A percentile compares a stretch with the other conserved stretches of the same genome.
These are phyloP conservation scores for Psococerastis gibbosa DNA, from an alignment of 2,888 invertebrate species.

Conservation along the genomic window DNA sequence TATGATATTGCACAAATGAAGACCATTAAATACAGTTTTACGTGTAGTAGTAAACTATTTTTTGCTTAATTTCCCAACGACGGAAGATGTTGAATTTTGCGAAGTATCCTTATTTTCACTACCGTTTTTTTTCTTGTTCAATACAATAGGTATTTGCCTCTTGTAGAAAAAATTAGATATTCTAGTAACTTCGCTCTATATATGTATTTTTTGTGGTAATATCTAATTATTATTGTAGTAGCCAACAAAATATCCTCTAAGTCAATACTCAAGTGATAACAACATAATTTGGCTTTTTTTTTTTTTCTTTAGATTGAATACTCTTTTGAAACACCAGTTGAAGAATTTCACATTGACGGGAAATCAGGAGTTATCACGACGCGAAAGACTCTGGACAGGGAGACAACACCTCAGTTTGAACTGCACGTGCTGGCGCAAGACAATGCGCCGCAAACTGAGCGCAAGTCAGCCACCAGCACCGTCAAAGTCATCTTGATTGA, in stretches of 20 bases:
- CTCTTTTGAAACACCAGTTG: conserved; percentile 28
- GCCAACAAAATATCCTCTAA: too few species aligned
- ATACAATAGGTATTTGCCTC: too few species aligned
- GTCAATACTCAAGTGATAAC: too few species aligned
- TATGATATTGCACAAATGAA: too few species aligned
- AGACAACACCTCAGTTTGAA: conserved; percentile 66
- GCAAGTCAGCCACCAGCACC: conserved; percentile 64
- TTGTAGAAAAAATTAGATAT: conserved; percentile 3
- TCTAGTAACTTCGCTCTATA: conserved; percentile 5
- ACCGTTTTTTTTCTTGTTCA: too few species aligned
- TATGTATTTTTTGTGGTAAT: not conserved
- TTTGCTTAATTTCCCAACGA: too few species aligned
- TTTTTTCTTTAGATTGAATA: conserved; percentile 68
- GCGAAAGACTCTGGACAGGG: conserved; percentile 64
- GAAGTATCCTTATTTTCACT: too few species aligned
- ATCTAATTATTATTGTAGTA: not conserved
- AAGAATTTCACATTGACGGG: conserved; percentile 71
- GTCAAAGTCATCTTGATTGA: conserved; percentile 67
- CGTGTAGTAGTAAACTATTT: too few species aligned
- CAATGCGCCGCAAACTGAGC: conserved; percentile 59
- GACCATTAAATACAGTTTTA: too few species aligned
- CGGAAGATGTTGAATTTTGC: too few species aligned
- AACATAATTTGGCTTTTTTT: not conserved
- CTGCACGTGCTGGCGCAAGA: conserved; percentile 73
- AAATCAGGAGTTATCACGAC: conserved; percentile 75